Evolutionary conservation across 2,888 invertebrate genomes (phyloP), one percentile per base, ranked within the genome.

Genomic region (Trissolcus japonicus): DNA sequence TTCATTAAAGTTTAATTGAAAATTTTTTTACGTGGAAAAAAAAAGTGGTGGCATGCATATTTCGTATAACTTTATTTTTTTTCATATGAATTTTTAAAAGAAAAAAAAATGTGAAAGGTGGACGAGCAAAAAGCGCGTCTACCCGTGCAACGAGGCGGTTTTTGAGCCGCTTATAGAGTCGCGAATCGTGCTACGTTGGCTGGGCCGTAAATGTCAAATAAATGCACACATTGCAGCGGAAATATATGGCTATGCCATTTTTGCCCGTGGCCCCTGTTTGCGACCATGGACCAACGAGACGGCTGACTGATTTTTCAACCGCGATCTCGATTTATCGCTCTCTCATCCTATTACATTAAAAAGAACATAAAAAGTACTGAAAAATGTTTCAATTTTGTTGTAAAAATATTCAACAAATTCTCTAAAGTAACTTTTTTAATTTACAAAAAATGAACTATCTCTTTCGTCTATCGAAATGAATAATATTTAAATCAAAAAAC

Each of bases 181-280:
- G 77, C 72, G 75, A 73, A 75, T 66, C 73, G 65, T 77, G 67
- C 79, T 73, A 63, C 74, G 78, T 80, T 80, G 80, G 78, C 69
- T 62, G 60, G 77, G 72, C 73, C 79, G 81, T 81, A 81, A 82
- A 81, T 76, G 80, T 82, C 80, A 81, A 80, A 80, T 82, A 72
- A 76, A 82, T 81, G 80, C 82, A 81, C 80, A 80, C 80, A 80
- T 80, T 80, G 80, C 82, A 76, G 63, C 78, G 68, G 75, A 67
- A 81, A 80, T 80, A 80, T 80, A 80, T 76, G 69, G 66, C 60
- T 67, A 55, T 69, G 63, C 63, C 67, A 76, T 43, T 72, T 66
- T 67, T 63, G 56, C 67, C 65, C 73, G 62, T 66, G 73, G 79
- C 61, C 74, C 57, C 72, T 65, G 78, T 78, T 75, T 71, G 57